phyloP scores from a whole-genome alignment of 1,140 invertebrate species.

The Drosophila nannoptera region DNA sequence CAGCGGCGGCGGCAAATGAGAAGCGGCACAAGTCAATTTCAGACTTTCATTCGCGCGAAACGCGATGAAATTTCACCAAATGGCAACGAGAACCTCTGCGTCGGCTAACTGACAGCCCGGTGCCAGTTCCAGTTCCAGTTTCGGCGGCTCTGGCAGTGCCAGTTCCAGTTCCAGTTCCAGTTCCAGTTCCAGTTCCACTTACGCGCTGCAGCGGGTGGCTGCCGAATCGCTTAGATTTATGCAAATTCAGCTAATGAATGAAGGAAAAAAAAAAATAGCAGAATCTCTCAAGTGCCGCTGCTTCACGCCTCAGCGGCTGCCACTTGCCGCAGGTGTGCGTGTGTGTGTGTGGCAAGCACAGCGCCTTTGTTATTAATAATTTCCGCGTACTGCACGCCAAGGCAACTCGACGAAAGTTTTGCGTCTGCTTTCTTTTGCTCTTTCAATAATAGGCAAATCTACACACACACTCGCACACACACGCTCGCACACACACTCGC shows the following conservation, averaged over 20 bases:
- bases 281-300: constrained; percentile 26
- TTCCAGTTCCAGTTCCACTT: constrained; percentile 21
- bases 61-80: constrained; percentile 76
- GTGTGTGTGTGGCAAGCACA: constrained; percentile 19
- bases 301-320: constrained; percentile 61
- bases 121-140: constrained; percentile 42
- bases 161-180: constrained; percentile 36
- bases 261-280: constrained; percentile 37
- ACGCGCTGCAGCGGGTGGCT: constrained; percentile 39
- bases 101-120: constrained; percentile 14
- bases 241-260: constrained; percentile 73
- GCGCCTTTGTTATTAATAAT: constrained; percentile 70
- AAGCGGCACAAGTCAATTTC: constrained; percentile 76
- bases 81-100: constrained; percentile 37
- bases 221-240: constrained; percentile 48
- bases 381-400: constrained; percentile 69
- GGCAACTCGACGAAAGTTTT: constrained; percentile 61
- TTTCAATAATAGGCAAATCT: constrained; percentile 50
- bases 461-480: constrained; percentile 13
- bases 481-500: not conserved
- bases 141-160: constrained; percentile 35
- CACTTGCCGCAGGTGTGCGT: constrained; percentile 8
- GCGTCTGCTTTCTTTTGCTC: constrained; percentile 61
- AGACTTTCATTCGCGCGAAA: constrained; percentile 78
- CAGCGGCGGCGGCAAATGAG: constrained; percentile 58